phyloP scores from a whole-genome alignment of 1,140 invertebrate genomes.

The Drosophila funebris region DNA sequence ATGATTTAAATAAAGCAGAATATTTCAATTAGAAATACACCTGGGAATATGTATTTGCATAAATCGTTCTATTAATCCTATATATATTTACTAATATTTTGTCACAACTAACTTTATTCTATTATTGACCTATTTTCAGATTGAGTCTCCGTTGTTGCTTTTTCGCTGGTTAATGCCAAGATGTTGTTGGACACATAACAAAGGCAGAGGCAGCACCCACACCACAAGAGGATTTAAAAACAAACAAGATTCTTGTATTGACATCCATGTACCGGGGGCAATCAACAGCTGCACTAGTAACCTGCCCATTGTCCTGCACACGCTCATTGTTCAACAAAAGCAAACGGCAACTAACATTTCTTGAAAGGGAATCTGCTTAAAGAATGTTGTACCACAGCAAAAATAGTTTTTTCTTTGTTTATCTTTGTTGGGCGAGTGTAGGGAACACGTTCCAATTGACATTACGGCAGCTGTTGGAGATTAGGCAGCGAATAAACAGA shows the following conservation, averaged over 20 bases:
- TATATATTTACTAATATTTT: too few relatives aligned
- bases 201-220: not conserved
- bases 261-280: not conserved
- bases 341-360: not conserved
- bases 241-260: constrained; percentile 5
- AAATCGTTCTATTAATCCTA: too few relatives aligned
- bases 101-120: too few relatives aligned
- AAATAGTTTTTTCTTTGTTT: not conserved
- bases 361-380: constrained; percentile 2
- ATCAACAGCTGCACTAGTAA: constrained; percentile 17
- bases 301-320: not conserved
- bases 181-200: not conserved
- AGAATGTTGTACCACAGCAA: not conserved
- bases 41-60: too few relatives aligned
- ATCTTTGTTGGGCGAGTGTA: not conserved
- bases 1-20: not conserved
- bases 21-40: not conserved
- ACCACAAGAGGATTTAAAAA: not conserved
- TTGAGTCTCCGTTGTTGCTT: too few relatives aligned
- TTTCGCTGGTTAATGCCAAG: too few relatives aligned
- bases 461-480: constrained; percentile 6
- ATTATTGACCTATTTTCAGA: too few relatives aligned
- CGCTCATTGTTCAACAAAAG: constrained; percentile 4
- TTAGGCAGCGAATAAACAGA: not conserved
- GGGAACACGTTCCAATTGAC: constrained; percentile 13